Conservation (phyloP, 2,888 invertebrate species). For the Caenorhabditis drosophilae region DNA sequence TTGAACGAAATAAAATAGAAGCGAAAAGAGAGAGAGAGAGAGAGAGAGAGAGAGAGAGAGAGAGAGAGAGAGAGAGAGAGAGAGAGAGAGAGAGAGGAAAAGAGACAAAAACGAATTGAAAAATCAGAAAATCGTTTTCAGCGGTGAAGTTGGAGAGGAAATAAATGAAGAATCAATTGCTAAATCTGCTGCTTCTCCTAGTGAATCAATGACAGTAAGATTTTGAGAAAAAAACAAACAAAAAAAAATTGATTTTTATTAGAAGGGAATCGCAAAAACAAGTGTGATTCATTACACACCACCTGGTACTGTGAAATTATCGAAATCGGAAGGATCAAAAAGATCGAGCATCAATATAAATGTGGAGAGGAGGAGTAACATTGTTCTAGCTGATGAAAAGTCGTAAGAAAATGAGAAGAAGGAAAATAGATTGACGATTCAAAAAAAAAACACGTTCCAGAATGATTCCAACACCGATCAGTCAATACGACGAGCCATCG, state of each 20-base stretch:
- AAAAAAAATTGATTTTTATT: too few species aligned
- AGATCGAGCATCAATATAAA: conserved; percentile 8
- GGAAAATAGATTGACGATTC: not conserved
- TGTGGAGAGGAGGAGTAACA: conserved; percentile 23
- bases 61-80: too few species aligned
- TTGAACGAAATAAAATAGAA: too few species aligned
- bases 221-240: conserved; percentile 32
- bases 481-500: conserved; percentile 35
- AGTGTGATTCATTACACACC: conserved; percentile 36
- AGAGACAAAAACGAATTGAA: too few species aligned
- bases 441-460: conserved; percentile 7
- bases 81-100: too few species aligned
- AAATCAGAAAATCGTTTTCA: conserved; percentile 7
- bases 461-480: conserved; percentile 26
- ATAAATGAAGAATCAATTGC: too few species aligned
- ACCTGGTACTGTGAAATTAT: conserved; percentile 12
- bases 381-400: conserved; percentile 28
- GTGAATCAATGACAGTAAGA: not conserved
- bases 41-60: too few species aligned
- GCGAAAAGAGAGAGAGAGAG: too few species aligned
- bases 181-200: too few species aligned
- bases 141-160: too few species aligned
- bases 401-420: conserved; percentile 8
- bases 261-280: conserved; percentile 26
- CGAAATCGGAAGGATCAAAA: not conserved